Evolutionary conservation across 2,888 invertebrate genomes (phyloP), one percentile per base, ranked within the genome.

Genomic region (Sesia apiformis): DNA sequence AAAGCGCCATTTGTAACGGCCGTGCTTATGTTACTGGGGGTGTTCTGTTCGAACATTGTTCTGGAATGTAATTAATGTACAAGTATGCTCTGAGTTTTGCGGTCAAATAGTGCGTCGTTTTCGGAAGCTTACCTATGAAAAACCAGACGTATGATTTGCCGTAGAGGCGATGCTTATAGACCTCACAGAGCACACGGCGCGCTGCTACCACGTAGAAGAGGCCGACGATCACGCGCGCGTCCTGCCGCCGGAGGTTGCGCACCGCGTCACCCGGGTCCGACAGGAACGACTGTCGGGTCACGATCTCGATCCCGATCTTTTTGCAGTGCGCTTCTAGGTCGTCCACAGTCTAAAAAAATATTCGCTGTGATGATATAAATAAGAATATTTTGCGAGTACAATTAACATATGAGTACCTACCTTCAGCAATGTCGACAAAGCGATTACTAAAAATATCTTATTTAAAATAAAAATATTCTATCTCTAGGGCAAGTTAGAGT

Each of bases 81-180:
- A 23, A 23, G 23, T 23, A 23, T 23, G 23, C 23, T 23, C 23
- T 23, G 23, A 23, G 23, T 23, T 23, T 23, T 23, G 23, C 23
- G 23, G 23, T 23, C 23, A 23, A 23, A 23, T 23, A 1, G 23
- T 23, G 23, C 23, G 23, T 23, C 38, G 46, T 46, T 8, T 46
- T 23, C 23, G 42, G 49, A 8, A 39, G 74, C 92, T 92, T 77
- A 93, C 98, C 99, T 69, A 99, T 99, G 84, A 99, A 98, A 83
- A 99, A 98, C 99, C 99, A 99, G 39, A 99, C 99, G 86, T 98
- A 96, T 49, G 96, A 95, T 67, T 97, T 95, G 8, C 99, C 99
- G 77, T 96, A 99, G 38, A 99, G 90, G 58, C 94, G 94, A 74
- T 98, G 96, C 73, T 96, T 97, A 90, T 96, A 98, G 67, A 98